Evolutionary conservation across 2,797 vertebrate species (phyloP), one percentile per base, ranked within the genome.

Genomic region (Eleutherodactylus coqui): DNA sequence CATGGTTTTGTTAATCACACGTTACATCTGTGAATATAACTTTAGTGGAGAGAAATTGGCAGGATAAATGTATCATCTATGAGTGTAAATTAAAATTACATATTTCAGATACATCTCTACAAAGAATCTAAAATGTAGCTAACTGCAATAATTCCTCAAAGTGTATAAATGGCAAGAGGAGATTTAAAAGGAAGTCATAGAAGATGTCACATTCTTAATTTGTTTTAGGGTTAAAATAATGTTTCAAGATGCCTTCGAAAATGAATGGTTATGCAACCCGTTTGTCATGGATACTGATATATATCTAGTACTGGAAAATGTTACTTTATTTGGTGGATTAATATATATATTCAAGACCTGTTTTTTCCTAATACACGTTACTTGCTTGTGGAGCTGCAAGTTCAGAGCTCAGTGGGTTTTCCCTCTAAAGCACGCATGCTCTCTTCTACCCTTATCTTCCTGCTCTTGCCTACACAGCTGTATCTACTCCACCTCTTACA

Each of bases 21-120:
- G 3, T 36, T 69, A 38, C 34, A 69, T 69, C 34, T 21, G 34
- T 38, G 32, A 69, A 21, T 38, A 36, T 19, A 69, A 4, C 32
- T 21, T 69, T 69, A 38, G n/a, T 19, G 8, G 32, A 21, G 1
- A n/a, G 17, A 69, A 36, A 36, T 69, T 69, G 34, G 64, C 64
- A 69, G 64, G 62, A n/a, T 34, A 24, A 69, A 69, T 69, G 34
- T 69, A 38, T 69, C 17, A 38, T 69, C 64, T 69, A 38, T 21
- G 17, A 21, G 64, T 16, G 1, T 19, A 17, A 38, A 38, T 36
- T 36, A 34, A 69, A 69, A 36, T 36, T 19, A 69, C 64, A 69
- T 60, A 60, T 60, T 60, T 29, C 58, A 13, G 58, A 29, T 60
- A 13, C 1, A 27, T 60, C 58, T 17, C 34, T 36, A 17, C 29